Evolutionary conservation across 2,113 vertebrate species (phyloP), one percentile per base, ranked within the genome.

Genomic region (Psettodes erumei): DNA sequence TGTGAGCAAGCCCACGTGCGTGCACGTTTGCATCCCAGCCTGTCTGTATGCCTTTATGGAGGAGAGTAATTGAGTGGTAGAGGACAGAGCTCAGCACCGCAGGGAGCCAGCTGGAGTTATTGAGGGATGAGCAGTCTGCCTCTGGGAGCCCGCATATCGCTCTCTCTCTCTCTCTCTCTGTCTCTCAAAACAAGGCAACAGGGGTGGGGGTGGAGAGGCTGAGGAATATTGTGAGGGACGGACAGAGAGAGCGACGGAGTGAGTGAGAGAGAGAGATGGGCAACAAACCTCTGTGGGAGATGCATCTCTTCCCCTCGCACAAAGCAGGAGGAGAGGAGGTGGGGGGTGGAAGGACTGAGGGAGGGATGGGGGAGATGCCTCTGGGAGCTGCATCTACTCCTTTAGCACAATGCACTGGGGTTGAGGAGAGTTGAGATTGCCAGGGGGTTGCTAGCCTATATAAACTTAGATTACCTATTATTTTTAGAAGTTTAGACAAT

Each of bases 21-120:
- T 56, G 58, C 68, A 65, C 8, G 9, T 75, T 63, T 85, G 72
- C 45, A 75, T 75, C 85, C 77, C 81, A 68, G 82, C 85, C 85
- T 88, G 83, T 91, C 88, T 89, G 89, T 76, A 87, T 64, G 35
- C 87, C 88, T 90, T 90, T 79, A 86, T 87, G 81, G 84, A 82
- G 65, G 83, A 75, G 81, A 86, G 89, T 91, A 92, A 91, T 90
- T 91, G 89, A 91, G 85, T 89, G 84, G 82, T 88, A 83, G 88
- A 91, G 87, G 88, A 89, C 88, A 87, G 66, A 77, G 79, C 88
- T 86, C 85, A 85, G 76, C 89, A 78, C 89, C 64, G 54, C 86
- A 87, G 90, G 91, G 90, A 91, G 78, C 79, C 79, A 81, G 85
- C 88, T 80, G 83, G 77, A 89, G 83, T 87, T 90, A 86, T 89